These are phyloP conservation scores for Hycleus phaleratus DNA, from an alignment of 1,140 invertebrate species.

Conservation along the genomic window DNA sequence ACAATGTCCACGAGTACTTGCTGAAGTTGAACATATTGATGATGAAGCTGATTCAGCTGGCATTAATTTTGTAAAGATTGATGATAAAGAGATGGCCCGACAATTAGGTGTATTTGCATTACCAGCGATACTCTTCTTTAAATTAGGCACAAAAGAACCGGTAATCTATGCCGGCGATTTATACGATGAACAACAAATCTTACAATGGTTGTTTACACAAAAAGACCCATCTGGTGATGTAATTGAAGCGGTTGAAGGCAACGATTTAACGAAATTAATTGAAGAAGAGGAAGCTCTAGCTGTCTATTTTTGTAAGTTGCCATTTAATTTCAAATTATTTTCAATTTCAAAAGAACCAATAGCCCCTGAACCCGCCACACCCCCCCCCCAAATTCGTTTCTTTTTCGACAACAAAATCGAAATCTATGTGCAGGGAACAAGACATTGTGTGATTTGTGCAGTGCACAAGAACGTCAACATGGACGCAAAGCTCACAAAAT, in stretches of 20 bases:
- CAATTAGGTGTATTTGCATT: constrained; percentile 81
- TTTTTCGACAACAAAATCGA: background rate
- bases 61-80: constrained; percentile 89
- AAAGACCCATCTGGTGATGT: constrained; percentile 85
- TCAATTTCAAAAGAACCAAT: no score
- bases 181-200: constrained; percentile 79
- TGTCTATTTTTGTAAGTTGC: constrained; percentile 85
- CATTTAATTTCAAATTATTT: no score
- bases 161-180: constrained; percentile 90
- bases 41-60: constrained; percentile 87
- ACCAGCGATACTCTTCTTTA: constrained; percentile 84
- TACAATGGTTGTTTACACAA: constrained; percentile 84
- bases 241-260: constrained; percentile 82
- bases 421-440: constrained; percentile 62
- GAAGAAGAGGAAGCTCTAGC: constrained; percentile 76
- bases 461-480: constrained; percentile 23
- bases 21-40: constrained; percentile 88
- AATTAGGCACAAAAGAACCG: constrained; percentile 79
- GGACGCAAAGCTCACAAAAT: constrained; percentile 28
- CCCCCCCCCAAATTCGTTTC: no score
- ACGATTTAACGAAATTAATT: constrained; percentile 70
- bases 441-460: constrained; percentile 73
- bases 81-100: constrained; percentile 79
- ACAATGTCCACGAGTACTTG: constrained; percentile 80
- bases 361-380: background rate